Base-by-base conservation (phyloP, 2,113 vertebrate species). In the Propithecus coquereli region DNA sequence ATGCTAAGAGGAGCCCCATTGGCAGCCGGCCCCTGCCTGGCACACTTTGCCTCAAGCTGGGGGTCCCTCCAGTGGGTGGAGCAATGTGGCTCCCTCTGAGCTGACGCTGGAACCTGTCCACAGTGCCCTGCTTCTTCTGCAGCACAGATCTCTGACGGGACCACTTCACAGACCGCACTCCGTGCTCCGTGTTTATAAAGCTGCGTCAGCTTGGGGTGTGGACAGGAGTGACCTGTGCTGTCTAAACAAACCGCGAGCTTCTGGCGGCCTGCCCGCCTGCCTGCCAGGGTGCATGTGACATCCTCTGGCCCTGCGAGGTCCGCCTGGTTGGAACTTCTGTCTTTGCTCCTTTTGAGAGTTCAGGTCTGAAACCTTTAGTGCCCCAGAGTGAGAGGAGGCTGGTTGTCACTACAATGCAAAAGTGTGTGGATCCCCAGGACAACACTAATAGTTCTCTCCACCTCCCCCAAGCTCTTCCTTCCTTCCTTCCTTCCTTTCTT, bases 231-330 rank as follows among this genome's bases (percentile, higher is more conserved):
- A 94, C 96, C 92, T 32, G 70, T 0, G 34, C 92, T 97, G 92
- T 97, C 95, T 90, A 96, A 97, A 98, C 97, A 97, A 96, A 96
- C 94, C 57, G 1, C 8, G 50, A 95, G 91, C 90, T 94, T 70
- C 83, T 95, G 95, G 94, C 83, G 1, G 81, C 86, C 73, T 85
- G 81, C 93, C 73, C 68, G 71, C 65, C 66, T 34, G 73, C 71
- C 80, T 88, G 77, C 73, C 71, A 74, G 77, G 76, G 70, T 59
- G 91, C 45, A 13, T 18, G 52, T 81, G 77, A 92, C 57, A 70
- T 89, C 86, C 77, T 96, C 90, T 20, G 83, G 83, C 47, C 77
- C 3, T 2, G 40, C 1, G 16, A 87, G 77, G 61, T 88, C 73
- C 8, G 25, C 50, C 17, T 18, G 14, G 34, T 34, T 87, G 84